Percentiles rank a stretch among this genome's conserved stretches.
Conservation (phyloP, 2,113 vertebrate genomes). For the Pseudorectes ferrugineus region DNA sequence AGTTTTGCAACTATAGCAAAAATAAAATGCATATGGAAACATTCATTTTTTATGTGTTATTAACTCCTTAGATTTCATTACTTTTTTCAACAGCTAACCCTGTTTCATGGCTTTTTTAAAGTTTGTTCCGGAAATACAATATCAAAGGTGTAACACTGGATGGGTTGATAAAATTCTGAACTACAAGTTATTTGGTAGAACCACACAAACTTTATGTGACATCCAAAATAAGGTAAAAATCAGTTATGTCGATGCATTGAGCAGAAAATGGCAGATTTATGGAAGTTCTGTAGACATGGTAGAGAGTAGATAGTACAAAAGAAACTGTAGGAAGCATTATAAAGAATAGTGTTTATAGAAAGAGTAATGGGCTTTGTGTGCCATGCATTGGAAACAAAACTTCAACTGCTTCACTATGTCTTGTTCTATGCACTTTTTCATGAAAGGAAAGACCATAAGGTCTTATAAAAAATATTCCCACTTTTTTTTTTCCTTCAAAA, state of each 20-base stretch:
- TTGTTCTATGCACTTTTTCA: background rate
- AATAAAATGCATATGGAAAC: background rate
- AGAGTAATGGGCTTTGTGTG: background rate
- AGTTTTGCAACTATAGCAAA: background rate
- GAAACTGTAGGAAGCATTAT: background rate
- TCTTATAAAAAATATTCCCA: background rate
- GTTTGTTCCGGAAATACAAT: background rate
- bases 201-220: background rate
- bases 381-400: background rate
- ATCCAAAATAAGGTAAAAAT: background rate
- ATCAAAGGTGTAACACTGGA: background rate
- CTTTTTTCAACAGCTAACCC: background rate
- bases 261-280: background rate
- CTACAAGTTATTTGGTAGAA: background rate
- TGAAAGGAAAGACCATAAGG: background rate
- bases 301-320: background rate
- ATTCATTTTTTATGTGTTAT: background rate
- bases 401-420: background rate
- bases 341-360: background rate
- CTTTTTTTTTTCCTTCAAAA: background rate
- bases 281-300: background rate
- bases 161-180: background rate
- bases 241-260: background rate
- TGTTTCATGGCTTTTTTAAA: background rate
- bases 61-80: background rate